Percentiles rank a stretch among this genome's conserved stretches.
These are phyloP conservation scores for Arremon aurantiirostris DNA, from an alignment of 2,797 vertebrate species.

Conservation along the genomic window DNA sequence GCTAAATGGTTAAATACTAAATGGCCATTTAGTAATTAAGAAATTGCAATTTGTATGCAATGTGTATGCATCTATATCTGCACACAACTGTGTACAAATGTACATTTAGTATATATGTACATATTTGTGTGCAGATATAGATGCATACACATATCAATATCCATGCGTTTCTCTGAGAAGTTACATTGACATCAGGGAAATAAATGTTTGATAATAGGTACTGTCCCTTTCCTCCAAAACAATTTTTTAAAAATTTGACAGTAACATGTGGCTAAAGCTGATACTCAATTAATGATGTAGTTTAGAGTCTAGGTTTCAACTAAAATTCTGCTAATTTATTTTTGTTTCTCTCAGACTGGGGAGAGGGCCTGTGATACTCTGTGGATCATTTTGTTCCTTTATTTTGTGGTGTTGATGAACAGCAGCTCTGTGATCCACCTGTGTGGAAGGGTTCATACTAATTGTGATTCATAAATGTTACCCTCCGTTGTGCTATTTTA, in stretches of 20 bases:
- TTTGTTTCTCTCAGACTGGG: neutral
- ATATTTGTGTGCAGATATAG: neutral
- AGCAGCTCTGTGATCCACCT: neutral
- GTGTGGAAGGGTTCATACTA: constrained; percentile 18
- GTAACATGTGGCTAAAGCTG: neutral
- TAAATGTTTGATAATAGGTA: neutral
- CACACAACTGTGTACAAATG: neutral
- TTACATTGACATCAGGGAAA: neutral
- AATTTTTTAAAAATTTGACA: neutral
- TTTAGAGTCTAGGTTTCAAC: neutral
- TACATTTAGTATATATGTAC: neutral
- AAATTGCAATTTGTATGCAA: neutral
- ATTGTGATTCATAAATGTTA: constrained; percentile 70
- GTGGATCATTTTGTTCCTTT: neutral
- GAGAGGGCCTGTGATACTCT: neutral
- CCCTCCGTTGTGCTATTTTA: constrained; percentile 49
- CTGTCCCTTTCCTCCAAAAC: neutral
- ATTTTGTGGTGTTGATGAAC: neutral
- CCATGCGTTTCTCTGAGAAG: rapidly evolving
- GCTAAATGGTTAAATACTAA: neutral
- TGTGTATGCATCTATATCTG: neutral
- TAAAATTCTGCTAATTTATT: neutral
- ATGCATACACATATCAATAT: neutral
- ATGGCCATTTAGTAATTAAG: neutral
- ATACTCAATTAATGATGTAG: neutral